Evolutionary conservation across 2,797 vertebrate genomes (phyloP).

Genomic region (Benthosema pterotum): DNA sequence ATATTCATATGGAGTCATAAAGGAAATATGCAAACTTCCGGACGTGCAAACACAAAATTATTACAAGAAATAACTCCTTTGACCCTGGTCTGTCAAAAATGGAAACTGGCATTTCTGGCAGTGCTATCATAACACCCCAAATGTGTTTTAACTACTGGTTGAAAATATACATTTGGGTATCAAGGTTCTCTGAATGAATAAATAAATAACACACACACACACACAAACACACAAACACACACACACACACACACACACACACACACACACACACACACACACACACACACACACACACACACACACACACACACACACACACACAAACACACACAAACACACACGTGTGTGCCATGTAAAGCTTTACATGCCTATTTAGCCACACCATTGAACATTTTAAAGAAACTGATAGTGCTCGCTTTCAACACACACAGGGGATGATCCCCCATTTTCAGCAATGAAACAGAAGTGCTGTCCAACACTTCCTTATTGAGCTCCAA

Average conservation of each 20-base stretch:
- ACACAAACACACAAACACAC: too few species aligned
- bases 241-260: too few species aligned
- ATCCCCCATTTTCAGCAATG: background rate
- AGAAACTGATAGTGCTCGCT: too few species aligned
- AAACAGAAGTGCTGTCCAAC: background rate
- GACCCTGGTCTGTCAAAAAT: conserved; percentile 37
- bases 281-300: too few species aligned
- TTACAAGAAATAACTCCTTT: background rate
- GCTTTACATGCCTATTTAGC: background rate
- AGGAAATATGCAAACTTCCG: background rate
- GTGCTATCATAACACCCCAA: conserved; percentile 10
- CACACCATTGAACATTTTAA: background rate
- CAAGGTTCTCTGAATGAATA: too few species aligned
- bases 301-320: too few species aligned
- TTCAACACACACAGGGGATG: too few species aligned
- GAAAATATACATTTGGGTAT: background rate
- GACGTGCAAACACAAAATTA: too few species aligned
- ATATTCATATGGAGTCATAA: background rate
- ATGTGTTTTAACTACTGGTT: background rate
- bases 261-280: too few species aligned
- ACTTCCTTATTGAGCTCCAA: background rate
- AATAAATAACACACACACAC: too few species aligned
- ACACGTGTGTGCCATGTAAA: too few species aligned
- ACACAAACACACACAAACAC: too few species aligned
- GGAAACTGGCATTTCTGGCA: conserved; percentile 17